Conservation (phyloP, 2,113 vertebrate species). For the Tychaedon coryphoeus region DNA sequence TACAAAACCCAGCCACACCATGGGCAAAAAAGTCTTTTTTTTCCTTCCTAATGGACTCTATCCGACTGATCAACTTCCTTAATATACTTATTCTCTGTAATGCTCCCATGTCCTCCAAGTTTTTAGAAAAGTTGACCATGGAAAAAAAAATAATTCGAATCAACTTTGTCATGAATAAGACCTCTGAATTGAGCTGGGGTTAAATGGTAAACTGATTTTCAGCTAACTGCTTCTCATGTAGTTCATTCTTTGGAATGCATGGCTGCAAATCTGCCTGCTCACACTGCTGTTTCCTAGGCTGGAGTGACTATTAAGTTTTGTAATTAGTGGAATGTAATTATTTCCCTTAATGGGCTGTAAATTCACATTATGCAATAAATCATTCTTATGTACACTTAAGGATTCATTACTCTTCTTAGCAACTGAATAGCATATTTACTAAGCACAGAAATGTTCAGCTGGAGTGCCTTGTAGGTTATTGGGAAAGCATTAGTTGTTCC, state of each 20-base stretch:
- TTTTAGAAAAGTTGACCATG: background rate
- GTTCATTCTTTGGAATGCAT: background rate
- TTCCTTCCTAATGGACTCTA: background rate
- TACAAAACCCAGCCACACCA: background rate
- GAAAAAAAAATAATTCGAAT: background rate
- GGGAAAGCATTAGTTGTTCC: background rate
- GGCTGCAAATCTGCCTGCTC: background rate
- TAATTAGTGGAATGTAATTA: conserved; percentile 57
- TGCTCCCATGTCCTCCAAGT: background rate
- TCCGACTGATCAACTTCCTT: background rate
- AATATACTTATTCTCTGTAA: background rate
- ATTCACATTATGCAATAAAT: conserved; percentile 50
- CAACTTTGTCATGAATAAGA: background rate
- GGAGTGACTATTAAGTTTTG: conserved; percentile 36
- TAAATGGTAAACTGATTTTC: conserved; percentile 9
- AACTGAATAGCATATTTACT: conserved; percentile 7
- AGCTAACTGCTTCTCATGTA: background rate
- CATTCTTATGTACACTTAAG: conserved; percentile 41
- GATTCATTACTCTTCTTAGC: conserved; percentile 40
- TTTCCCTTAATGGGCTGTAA: conserved; percentile 24
- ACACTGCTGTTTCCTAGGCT: background rate
- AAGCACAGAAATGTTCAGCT: background rate
- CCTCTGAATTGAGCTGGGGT: background rate
- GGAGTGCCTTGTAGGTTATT: background rate
- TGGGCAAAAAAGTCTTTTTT: accelerated